Percentiles rank a stretch among this genome's conserved stretches.
These are phyloP conservation scores for Gadopsis bispinosus DNA, from an alignment of 2,797 vertebrate species.

Conservation along the genomic window DNA sequence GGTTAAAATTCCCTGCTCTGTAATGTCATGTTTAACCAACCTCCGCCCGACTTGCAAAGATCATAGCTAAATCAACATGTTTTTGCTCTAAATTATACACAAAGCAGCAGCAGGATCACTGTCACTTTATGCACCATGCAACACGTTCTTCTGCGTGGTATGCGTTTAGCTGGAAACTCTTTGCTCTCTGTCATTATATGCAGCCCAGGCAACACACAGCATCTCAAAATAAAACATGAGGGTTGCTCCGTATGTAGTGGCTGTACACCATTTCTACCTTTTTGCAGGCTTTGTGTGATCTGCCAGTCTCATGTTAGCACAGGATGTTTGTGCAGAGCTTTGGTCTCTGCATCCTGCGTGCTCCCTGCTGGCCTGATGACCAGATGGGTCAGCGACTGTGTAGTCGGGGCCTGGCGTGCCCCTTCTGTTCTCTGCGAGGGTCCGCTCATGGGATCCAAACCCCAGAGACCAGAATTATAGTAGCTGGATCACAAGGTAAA, in stretches of 20 bases:
- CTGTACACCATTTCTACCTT: conserved; percentile 46
- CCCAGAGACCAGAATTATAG: conserved; percentile 61
- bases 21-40: conserved; percentile 36
- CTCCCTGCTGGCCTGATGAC: conserved; percentile 63
- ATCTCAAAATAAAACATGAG: conserved; percentile 53
- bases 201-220: conserved; percentile 39
- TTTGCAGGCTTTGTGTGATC: conserved; percentile 55
- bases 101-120: conserved; percentile 40
- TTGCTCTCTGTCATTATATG: conserved; percentile 39
- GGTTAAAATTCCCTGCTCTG: conserved; percentile 21
- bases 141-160: conserved; percentile 14
- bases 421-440: conserved; percentile 76
- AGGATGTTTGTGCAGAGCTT: conserved; percentile 63
- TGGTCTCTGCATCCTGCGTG: conserved; percentile 55
- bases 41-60: conserved; percentile 30
- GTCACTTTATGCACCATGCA: conserved; percentile 12
- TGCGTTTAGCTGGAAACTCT: conserved; percentile 42
- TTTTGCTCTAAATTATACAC: conserved; percentile 53
- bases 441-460: conserved; percentile 73
- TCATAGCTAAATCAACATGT: conserved; percentile 58
- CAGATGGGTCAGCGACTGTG: conserved; percentile 78
- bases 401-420: conserved; percentile 59
- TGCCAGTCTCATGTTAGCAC: conserved; percentile 52
- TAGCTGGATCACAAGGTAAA: conserved; percentile 63
- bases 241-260: conserved; percentile 43